Evolutionary conservation across 2,888 invertebrate species (phyloP), one percentile per base, ranked within the genome.

Genomic region (Tachina fera): DNA sequence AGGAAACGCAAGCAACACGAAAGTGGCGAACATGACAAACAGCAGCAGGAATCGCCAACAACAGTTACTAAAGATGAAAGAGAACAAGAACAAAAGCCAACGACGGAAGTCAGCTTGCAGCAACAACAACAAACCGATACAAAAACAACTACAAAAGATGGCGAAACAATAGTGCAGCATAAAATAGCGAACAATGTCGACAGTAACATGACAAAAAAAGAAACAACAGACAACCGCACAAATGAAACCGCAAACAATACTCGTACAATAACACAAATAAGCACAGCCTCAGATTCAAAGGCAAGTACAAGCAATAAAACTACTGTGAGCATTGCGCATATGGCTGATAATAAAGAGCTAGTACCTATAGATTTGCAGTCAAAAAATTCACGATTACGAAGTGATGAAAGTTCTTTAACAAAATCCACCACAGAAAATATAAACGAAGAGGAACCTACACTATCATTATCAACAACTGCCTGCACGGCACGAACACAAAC

Each of bases 161-260:
- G 8, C 61, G 80, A 77, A 83, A 81, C 65, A 78, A 81, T 70
- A 41, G 68, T 58, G 39, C 43, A 67, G 41, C 56, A 76, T n/a
- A 45, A 53, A 80, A 39, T 31, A 60, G 51, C 31, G 47, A 63
- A 77, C 71, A 60, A 51, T 68, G 41, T 65, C 67, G 78, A 75
- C 22, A 63, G 56, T 47, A 79, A 63, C 14, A 22, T 22, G 56
- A 45, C 51, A 81, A 83, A 76, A 84, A 84, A 70, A 82, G 84
- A 75, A 68, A 43, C 68, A 67, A 81, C 67, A 76, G 56, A 83
- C 84, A 61, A 74, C 31, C 5, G 31, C 60, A 60, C 77, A 83
- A 87, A 72, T 74, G 83, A 87, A 85, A 87, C 79, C 76, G 39
- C 84, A 86, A 76, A 84, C 87, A 84, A 84, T 84, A n/a, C n/a